Conservation (phyloP, 2,888 invertebrate genomes). For the Mechanitis mazaeus region DNA sequence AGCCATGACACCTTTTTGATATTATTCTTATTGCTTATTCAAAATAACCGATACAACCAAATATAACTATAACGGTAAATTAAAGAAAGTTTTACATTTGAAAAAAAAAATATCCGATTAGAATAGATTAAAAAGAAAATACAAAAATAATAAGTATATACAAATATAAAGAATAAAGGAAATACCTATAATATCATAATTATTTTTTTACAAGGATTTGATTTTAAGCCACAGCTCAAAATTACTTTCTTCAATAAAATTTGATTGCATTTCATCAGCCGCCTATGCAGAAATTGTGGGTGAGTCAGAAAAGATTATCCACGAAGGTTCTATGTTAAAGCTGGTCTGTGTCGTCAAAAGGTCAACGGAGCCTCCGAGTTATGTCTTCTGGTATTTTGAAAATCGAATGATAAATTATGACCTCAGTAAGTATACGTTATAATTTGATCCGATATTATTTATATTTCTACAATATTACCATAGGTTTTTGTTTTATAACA, state of each 20-base stretch:
- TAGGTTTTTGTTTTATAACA: not conserved
- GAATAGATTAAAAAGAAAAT: too few species aligned
- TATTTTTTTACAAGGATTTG: too few species aligned
- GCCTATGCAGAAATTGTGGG: conserved; percentile 84
- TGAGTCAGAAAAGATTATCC: conserved; percentile 82
- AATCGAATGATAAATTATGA: conserved; percentile 92
- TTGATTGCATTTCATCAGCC: conserved; percentile 55
- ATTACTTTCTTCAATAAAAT: too few species aligned
- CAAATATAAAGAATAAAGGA: too few species aligned
- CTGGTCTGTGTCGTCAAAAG: conserved; percentile 82
- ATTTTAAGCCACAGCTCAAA: too few species aligned
- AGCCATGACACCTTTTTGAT: too few species aligned
- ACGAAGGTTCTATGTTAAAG: conserved; percentile 82
- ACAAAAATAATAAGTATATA: too few species aligned
- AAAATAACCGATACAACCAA: too few species aligned
- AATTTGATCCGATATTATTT: conserved; percentile 16
- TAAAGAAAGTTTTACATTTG: conserved; percentile 24
- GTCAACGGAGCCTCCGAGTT: conserved; percentile 82
- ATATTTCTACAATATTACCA: not conserved
- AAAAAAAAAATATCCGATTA: too few species aligned
- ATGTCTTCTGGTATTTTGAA: conserved; percentile 90
- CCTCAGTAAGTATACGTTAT: conserved; percentile 69
- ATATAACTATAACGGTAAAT: too few species aligned
- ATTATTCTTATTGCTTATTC: too few species aligned
- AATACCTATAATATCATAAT: too few species aligned